Evolutionary conservation across 2,113 vertebrate genomes (phyloP), one percentile per base, ranked within the genome.

Genomic region (Daubentonia madagascariensis): DNA sequence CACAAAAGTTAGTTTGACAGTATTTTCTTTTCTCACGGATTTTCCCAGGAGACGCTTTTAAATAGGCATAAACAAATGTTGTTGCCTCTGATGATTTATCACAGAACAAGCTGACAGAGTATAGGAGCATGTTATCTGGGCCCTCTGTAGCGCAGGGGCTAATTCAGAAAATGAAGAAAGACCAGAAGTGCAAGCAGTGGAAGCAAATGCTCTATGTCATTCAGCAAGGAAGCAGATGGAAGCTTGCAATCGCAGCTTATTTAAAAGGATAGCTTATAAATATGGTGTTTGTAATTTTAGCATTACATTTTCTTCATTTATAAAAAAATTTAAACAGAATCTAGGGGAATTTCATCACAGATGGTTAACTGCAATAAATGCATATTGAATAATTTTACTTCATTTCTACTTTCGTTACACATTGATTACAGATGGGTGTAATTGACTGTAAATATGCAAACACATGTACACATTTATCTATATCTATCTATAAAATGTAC

Each of bases 41-140:
- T 96, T 90, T 96, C 79, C 76, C 57, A 95, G 67, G 59, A 85
- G 70, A 87, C 10, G 13, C 20, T 73, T 95, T 61, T 75, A 92
- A 97, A 89, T 22, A 80, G 65, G 32, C 11, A 50, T 50, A 96
- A 97, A 72, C 84, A 97, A 92, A 97, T 87, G 81, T 40, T 76
- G 80, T 63, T 89, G 45, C 57, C 48, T 91, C 84, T 63, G 67
- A 90, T 96, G 97, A 96, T 96, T 95, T 94, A 97, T 98, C 78
- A 6, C 79, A 61, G 65, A 92, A 92, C 89, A 93, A 72, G 79
- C 40, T 35, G 48, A 93, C 52, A 67, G 90, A 94, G 54, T 73
- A 79, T 1, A 78, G 76, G 68, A 72, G 14, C 30, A 11, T 85
- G 76, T 93, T 97, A 78, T 68, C 83, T 57, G 81, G 83, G 40